A percentile compares a stretch with the other conserved stretches of the same genome.
Evolutionary conservation across 2,113 vertebrate species (phyloP).

Genomic region (Festucalex cinctus): DNA sequence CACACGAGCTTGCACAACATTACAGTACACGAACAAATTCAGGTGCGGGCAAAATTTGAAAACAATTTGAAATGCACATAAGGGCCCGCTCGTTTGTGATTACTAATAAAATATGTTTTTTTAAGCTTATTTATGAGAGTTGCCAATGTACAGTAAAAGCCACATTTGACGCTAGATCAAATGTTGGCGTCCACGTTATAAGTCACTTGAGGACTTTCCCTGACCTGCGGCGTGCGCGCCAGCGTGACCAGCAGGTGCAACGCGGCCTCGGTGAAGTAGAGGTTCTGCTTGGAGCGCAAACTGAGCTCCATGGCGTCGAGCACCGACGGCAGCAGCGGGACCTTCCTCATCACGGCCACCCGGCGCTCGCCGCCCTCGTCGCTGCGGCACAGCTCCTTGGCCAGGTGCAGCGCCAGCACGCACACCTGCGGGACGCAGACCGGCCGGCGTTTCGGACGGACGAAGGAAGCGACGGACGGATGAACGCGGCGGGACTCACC

Average conservation of each 20-base stretch:
- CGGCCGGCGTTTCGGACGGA: too few species aligned
- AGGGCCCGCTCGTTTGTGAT: too few species aligned
- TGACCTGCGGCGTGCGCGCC: slow-evolving; percentile 90
- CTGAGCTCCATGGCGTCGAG: slow-evolving; percentile 88
- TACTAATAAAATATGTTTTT: too few species aligned
- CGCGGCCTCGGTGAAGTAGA: slow-evolving; percentile 90
- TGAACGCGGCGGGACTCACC: slow-evolving; percentile 61
- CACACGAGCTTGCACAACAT: too few species aligned
- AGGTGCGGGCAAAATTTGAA: too few species aligned
- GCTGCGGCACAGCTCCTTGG: slow-evolving; percentile 90
- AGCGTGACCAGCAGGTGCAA: slow-evolving; percentile 91
- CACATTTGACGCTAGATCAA: background rate
- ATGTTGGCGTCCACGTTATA: too few species aligned
- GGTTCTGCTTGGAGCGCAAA: slow-evolving; percentile 88
- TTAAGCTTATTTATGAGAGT: too few species aligned
- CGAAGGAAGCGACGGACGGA: too few species aligned
- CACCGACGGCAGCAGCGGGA: slow-evolving; percentile 86
- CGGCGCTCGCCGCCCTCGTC: slow-evolving; percentile 91
- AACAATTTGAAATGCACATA: too few species aligned
- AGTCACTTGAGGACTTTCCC: background rate
- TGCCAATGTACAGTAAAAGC: too few species aligned
- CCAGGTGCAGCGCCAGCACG: slow-evolving; percentile 88
- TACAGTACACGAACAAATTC: too few species aligned
- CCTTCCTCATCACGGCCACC: slow-evolving; percentile 84
- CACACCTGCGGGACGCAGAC: slow-evolving; percentile 81